These are phyloP conservation scores for Electrona antarctica DNA, from an alignment of 2,113 vertebrate species.

Conservation along the genomic window DNA sequence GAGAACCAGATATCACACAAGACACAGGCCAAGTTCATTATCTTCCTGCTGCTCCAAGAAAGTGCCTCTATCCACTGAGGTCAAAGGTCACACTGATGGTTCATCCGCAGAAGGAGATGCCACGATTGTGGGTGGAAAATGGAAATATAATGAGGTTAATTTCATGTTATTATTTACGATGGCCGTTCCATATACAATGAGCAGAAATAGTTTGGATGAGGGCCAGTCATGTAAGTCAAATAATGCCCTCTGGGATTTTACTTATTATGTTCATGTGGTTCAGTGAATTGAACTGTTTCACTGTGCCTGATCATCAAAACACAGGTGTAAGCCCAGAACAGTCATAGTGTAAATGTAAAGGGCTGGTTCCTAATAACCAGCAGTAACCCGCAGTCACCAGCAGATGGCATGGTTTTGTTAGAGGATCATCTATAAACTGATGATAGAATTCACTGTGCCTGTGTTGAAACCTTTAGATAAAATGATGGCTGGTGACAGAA, in stretches of 20 bases:
- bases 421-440: constrained; percentile 5
- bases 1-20: constrained; percentile 26
- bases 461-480: no score
- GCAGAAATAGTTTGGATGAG: constrained; percentile 3
- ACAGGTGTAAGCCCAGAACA: no score
- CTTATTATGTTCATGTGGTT: background rate
- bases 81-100: constrained; percentile 27
- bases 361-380: background rate
- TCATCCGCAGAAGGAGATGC: constrained; percentile 9
- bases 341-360: no score
- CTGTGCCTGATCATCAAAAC: no score
- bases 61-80: constrained; percentile 49
- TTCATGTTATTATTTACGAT: constrained; percentile 17
- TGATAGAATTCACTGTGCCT: background rate
- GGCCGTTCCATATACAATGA: constrained; percentile 2
- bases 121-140: constrained; percentile 23
- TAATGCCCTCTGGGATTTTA: constrained; percentile 21
- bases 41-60: constrained; percentile 58
- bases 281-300: background rate
- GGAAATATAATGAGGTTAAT: constrained; percentile 22
- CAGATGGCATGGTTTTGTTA: constrained; percentile 68
- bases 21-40: constrained; percentile 42
- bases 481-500: no score
- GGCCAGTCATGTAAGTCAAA: background rate
- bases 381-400: constrained; percentile 22